A percentile compares a stretch with the other conserved stretches of the same genome.
Conservation (phyloP, 2,113 vertebrate species). For the Gymnarchus niloticus region DNA sequence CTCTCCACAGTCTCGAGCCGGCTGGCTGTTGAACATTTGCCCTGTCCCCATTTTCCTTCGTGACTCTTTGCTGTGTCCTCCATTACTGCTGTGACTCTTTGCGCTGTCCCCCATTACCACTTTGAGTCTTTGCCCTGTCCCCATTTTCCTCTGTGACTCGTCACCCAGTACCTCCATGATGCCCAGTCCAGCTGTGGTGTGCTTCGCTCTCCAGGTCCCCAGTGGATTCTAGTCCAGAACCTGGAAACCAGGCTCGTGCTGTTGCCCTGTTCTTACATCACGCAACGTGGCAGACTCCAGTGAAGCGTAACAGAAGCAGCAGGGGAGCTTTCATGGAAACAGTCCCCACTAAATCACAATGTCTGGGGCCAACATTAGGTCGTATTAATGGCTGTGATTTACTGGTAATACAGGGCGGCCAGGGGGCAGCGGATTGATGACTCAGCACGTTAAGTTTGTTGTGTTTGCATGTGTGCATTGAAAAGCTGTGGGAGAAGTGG, state of each 20-base stretch:
- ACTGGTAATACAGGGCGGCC: constrained; percentile 37
- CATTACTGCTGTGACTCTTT: neutral
- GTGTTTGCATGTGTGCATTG: neutral
- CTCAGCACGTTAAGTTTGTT: constrained; percentile 15
- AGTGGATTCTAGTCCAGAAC: neutral
- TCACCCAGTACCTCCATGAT: neutral
- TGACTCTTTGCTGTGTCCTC: neutral
- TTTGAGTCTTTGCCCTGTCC: neutral
- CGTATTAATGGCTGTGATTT: constrained; percentile 41
- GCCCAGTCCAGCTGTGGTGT: neutral
- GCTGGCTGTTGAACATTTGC: neutral
- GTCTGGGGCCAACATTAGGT: constrained; percentile 37
- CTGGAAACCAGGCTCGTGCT: neutral
- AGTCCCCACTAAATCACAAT: constrained; percentile 42
- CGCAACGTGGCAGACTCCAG: neutral
- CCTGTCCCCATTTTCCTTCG: neutral
- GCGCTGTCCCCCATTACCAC: neutral
- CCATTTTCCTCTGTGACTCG: neutral
- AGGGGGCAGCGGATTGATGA: constrained; percentile 17
- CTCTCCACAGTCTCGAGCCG: no score
- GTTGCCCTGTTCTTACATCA: neutral
- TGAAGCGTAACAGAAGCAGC: neutral
- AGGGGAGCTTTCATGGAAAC: constrained; percentile 34
- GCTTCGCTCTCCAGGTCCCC: neutral
- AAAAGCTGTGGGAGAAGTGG: neutral